These are phyloP conservation scores for Silurus glanis DNA, from an alignment of 2,113 vertebrate genomes.

Conservation along the genomic window DNA sequence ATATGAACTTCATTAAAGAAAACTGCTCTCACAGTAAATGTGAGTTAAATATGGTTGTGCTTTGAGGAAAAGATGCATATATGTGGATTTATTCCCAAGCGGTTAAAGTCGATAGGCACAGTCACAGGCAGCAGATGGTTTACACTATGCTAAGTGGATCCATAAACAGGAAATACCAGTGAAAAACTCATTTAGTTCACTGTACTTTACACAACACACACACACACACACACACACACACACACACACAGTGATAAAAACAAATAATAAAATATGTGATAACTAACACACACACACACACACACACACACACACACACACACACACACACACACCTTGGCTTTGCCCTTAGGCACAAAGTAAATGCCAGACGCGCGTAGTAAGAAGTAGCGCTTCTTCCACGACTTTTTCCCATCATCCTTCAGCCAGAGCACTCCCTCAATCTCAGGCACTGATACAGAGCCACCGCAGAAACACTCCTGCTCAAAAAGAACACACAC, in stretches of 20 bases:
- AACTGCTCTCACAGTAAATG: not conserved
- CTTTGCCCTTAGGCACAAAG: constrained; percentile 97
- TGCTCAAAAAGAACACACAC: constrained; percentile 59
- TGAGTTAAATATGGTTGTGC: not conserved
- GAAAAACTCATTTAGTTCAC: constrained; percentile 37
- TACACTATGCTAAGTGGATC: constrained; percentile 36
- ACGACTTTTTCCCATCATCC: constrained; percentile 97
- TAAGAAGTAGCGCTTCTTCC: constrained; percentile 98
- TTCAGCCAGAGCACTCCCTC: constrained; percentile 96
- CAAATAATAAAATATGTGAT: not conserved
- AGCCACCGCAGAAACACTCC: constrained; percentile 97
- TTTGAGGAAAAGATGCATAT: not conserved
- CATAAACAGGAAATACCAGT: constrained; percentile 69
- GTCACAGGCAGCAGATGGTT: constrained; percentile 45
- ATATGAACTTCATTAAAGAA: not conserved
- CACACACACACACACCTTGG: constrained; percentile 78
- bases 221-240: constrained; percentile 9
- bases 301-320: constrained; percentile 65
- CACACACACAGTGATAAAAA: not conserved
- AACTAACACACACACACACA: not conserved
- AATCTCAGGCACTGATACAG: constrained; percentile 96
- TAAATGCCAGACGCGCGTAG: constrained; percentile 95
- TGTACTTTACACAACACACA: constrained; percentile 15
- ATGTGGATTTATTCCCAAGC: not conserved
- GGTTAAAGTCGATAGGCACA: not conserved